Evolutionary conservation across 1,140 invertebrate species (phyloP).

Genomic region (Hycleus phaleratus): DNA sequence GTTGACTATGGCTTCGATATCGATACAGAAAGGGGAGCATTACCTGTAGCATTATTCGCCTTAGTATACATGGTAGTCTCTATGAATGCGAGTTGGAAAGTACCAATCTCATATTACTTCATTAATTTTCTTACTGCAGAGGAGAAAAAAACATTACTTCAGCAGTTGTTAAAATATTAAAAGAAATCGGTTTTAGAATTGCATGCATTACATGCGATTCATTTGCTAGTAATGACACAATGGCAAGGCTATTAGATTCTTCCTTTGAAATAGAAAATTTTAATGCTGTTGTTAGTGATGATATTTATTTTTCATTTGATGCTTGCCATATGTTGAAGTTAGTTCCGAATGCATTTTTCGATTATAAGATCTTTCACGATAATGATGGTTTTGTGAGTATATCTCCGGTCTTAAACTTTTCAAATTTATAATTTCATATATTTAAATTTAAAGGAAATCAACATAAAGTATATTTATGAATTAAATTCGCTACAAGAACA

Average conservation of each 20-base stretch:
- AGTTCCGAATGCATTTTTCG: constrained; percentile 27
- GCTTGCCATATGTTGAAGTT: constrained; percentile 24
- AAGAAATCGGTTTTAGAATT: background rate
- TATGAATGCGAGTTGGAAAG: constrained; percentile 31
- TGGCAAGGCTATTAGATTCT: background rate
- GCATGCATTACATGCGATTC: background rate
- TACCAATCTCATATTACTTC: constrained; percentile 34
- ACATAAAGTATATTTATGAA: constrained; percentile 15
- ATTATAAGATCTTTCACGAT: constrained; percentile 18
- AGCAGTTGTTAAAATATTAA: background rate
- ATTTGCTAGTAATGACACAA: background rate
- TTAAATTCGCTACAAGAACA: constrained; percentile 12
- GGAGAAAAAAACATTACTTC: constrained; percentile 26
- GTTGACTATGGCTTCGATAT: constrained; percentile 14
- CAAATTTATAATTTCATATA: constrained; percentile 26
- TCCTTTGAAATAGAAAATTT: background rate
- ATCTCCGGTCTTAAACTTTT: constrained; percentile 39
- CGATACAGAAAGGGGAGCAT: constrained; percentile 9
- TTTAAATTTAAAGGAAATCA: constrained; percentile 8
- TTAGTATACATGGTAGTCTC: constrained; percentile 31
- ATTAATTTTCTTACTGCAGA: constrained; percentile 20
- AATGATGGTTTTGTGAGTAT: constrained; percentile 26
- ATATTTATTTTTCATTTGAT: constrained; percentile 17
- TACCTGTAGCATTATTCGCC: constrained; percentile 10
- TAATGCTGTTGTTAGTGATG: background rate